phyloP scores from a whole-genome alignment of 1,140 invertebrate species.

The Tetraneura akinire region DNA sequence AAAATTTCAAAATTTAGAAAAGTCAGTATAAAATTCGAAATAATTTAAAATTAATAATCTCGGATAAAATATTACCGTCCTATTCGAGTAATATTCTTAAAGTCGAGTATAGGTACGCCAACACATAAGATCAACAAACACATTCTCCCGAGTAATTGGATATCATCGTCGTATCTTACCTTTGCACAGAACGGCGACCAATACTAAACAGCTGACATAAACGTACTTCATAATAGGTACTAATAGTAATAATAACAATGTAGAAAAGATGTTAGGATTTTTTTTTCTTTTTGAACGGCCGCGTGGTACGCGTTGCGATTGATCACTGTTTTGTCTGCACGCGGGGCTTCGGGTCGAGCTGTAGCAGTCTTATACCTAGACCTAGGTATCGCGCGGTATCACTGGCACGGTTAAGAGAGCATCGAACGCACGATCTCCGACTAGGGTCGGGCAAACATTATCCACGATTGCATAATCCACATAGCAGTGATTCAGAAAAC shows the following conservation, averaged over 20 bases:
- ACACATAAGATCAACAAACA: too few relatives aligned
- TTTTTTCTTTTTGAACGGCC: not conserved
- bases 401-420: slow-evolving; percentile 3
- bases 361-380: too few relatives aligned
- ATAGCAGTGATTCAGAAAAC: not conserved
- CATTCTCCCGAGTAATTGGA: too few relatives aligned
- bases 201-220: not conserved
- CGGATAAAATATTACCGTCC: too few relatives aligned
- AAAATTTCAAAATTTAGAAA: too few relatives aligned
- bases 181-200: not conserved
- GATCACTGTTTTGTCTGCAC: slow-evolving; percentile 12
- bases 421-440: slow-evolving; percentile 12
- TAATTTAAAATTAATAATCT: too few relatives aligned
- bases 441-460: not conserved
- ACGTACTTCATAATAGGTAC: slow-evolving; percentile 15
- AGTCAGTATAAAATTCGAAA: too few relatives aligned
- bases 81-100: too few relatives aligned
- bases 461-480: not conserved
- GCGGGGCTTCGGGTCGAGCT: not conserved
- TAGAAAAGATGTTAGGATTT: too few relatives aligned
- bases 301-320: not conserved
- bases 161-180: not conserved
- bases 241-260: too few relatives aligned
- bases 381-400: not conserved
- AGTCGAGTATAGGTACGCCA: too few relatives aligned